Conservation (phyloP, 2,797 vertebrate genomes). For the Rhodeus uyekii region DNA sequence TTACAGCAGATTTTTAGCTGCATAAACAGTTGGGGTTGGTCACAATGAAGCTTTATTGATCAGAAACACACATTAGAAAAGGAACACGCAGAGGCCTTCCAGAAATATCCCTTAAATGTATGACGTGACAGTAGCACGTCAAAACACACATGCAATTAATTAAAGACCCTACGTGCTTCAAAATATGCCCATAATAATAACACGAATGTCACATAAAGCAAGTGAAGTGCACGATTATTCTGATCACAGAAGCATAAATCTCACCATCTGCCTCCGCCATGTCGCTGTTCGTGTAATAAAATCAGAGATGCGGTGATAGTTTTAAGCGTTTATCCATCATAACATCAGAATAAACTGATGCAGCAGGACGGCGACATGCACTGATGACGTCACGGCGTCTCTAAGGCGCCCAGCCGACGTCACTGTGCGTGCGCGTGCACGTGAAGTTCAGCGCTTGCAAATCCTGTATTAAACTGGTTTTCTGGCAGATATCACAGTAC, state of each 20-base stretch:
- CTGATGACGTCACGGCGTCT: constrained; percentile 15
- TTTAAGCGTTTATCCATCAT: constrained; percentile 6
- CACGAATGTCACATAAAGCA: not conserved
- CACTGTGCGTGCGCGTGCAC: not conserved
- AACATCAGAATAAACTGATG: not conserved
- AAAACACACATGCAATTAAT: not conserved
- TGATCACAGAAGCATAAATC: not conserved
- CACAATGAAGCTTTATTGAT: not conserved
- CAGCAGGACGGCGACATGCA: not conserved
- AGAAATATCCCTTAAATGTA: not conserved
- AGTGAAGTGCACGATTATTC: constrained; percentile 2
- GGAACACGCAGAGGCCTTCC: not conserved
- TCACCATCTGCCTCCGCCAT: constrained; percentile 59
- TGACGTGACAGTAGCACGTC: not conserved
- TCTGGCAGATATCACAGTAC: not conserved
- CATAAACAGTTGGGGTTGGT: not conserved
- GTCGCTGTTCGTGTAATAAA: not conserved
- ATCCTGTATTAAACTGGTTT: not conserved
- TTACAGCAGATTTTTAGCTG: not conserved
- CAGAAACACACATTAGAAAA: not conserved
- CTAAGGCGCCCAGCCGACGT: not conserved
- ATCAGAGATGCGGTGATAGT: not conserved
- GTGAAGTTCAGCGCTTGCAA: constrained; percentile 14
- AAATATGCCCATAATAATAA: not conserved
- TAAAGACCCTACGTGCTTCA: not conserved